Percentiles rank a stretch among this genome's conserved stretches.
phyloP scores from a whole-genome alignment of 92 coral and sea anemone genomes.

The Zoanthus sociatus region DNA sequence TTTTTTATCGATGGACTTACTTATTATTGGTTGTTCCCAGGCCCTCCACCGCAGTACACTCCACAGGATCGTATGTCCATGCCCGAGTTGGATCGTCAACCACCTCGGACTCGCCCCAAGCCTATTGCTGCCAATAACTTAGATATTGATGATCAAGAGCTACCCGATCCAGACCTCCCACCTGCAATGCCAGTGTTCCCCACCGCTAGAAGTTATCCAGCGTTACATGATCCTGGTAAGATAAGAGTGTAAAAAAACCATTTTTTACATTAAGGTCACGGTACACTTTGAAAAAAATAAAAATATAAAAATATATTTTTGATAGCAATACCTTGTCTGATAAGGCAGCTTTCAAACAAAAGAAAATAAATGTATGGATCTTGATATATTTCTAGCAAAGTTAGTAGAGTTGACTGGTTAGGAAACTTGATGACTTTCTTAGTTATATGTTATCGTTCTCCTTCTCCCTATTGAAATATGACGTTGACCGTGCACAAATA shows the following conservation, averaged over 20 bases:
- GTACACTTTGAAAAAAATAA: too few species aligned
- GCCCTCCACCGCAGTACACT: conserved; percentile 98
- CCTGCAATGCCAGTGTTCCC: conserved; percentile 89
- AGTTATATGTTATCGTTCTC: too few species aligned
- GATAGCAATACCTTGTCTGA: too few species aligned
- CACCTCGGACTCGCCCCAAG: conserved; percentile 35
- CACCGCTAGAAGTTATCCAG: conserved; percentile 43
- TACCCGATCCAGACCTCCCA: conserved; percentile 90
- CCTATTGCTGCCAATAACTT: conserved; percentile 53
- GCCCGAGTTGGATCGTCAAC: conserved; percentile 62
- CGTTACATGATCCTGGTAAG: conserved; percentile 68
- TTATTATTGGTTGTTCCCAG: conserved; percentile 36
- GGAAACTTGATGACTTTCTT: too few species aligned
- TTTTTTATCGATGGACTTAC: too few species aligned
- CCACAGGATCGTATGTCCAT: conserved; percentile 75
- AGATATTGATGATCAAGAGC: conserved; percentile 76
- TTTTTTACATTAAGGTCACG: not conserved
- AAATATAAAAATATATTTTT: too few species aligned
- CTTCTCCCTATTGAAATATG: too few species aligned
- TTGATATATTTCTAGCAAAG: too few species aligned
- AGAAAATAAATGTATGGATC: too few species aligned
- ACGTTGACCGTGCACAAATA: too few species aligned
- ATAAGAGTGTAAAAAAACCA: not conserved
- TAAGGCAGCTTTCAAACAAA: too few species aligned
- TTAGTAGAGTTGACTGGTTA: too few species aligned